Conservation (phyloP, 2,888 invertebrate species). For the Napeogenes inachia region DNA sequence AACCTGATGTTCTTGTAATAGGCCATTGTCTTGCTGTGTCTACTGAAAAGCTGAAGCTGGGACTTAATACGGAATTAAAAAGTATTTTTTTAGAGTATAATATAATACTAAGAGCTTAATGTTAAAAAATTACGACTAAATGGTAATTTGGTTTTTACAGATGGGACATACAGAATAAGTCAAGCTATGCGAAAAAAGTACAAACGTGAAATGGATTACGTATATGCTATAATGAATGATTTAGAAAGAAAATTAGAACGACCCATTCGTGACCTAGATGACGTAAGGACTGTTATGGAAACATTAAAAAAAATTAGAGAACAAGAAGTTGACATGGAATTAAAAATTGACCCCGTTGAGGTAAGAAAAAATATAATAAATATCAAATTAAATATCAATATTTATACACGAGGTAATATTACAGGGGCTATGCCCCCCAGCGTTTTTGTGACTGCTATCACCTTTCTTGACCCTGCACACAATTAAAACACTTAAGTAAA, state of each 20-base stretch:
- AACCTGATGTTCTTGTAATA: conserved; percentile 84
- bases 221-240: conserved; percentile 94
- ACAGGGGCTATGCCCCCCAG: no score
- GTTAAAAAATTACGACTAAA: no score
- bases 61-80: conserved; percentile 89
- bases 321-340: conserved; percentile 96
- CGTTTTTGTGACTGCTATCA: no score
- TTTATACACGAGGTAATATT: no score
- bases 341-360: conserved; percentile 95
- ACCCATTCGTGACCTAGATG: conserved; percentile 94
- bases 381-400: no score
- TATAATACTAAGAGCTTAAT: not conserved
- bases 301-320: conserved; percentile 94
- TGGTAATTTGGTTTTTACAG: conserved; percentile 45
- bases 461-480: no score
- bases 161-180: conserved; percentile 87
- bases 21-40: conserved; percentile 86
- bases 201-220: conserved; percentile 94
- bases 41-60: conserved; percentile 90
- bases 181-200: conserved; percentile 93
- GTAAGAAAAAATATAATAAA: conserved; percentile 50
- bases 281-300: conserved; percentile 95
- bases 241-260: conserved; percentile 92
- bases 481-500: no score
- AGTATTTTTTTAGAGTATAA: conserved; percentile 52